Evolutionary conservation across 2,797 vertebrate species (phyloP).

Genomic region (Manis javanica): DNA sequence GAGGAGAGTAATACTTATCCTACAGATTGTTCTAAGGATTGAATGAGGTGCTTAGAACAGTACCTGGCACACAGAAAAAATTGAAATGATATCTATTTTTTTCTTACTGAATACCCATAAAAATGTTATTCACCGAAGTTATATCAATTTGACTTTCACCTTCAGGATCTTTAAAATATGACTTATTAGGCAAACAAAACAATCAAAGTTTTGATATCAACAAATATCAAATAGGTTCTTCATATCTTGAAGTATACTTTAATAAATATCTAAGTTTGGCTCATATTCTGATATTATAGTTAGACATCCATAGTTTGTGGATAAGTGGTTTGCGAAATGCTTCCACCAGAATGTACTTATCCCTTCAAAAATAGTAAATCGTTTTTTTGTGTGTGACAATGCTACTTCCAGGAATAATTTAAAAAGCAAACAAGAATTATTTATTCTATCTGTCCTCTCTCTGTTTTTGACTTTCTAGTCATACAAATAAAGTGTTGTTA

Average conservation of each 20-base stretch:
- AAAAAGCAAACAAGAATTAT: neutral
- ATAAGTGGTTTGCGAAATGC: neutral
- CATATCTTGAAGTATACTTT: neutral
- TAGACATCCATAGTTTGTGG: neutral
- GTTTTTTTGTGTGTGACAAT: neutral
- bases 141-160: neutral
- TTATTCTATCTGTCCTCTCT: neutral
- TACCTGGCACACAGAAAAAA: neutral
- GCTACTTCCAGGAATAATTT: neutral
- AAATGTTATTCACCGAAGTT: neutral
- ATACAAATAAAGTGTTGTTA: neutral
- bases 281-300: neutral
- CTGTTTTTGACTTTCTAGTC: neutral
- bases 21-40: neutral
- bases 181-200: neutral
- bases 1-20: neutral
- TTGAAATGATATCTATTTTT: neutral
- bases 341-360: neutral
- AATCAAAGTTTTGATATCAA: neutral
- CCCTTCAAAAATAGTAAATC: neutral
- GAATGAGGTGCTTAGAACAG: neutral
- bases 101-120: neutral
- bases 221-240: neutral
- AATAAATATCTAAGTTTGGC: neutral
- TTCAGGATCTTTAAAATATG: neutral